Conservation (phyloP, 2,113 vertebrate species). For the Poicephalus gulielmi region DNA sequence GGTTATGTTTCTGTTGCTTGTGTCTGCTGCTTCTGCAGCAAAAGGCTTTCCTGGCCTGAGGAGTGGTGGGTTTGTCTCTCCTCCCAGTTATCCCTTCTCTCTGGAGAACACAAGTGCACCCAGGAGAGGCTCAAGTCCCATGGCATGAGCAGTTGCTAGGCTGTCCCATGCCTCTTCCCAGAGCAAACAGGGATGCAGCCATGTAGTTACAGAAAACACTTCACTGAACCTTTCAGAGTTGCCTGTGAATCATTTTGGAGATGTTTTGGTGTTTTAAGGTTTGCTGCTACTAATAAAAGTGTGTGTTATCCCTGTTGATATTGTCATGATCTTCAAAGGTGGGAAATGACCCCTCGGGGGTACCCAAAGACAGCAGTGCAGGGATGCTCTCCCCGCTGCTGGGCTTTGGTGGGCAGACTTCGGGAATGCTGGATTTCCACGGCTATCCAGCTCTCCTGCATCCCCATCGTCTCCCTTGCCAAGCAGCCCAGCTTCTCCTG, state of each 20-base stretch:
- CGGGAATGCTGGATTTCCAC: background rate
- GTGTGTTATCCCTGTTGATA: accelerated
- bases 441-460: accelerated
- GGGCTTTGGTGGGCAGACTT: background rate
- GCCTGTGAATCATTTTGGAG: background rate
- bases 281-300: constrained; percentile 15
- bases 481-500: background rate
- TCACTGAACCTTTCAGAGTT: background rate
- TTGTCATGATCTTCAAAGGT: background rate
- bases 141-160: accelerated
- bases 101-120: background rate
- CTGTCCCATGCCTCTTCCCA: background rate
- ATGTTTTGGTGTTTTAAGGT: background rate
- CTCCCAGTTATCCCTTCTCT: background rate
- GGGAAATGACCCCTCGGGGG: accelerated
- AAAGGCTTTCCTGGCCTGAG: background rate
- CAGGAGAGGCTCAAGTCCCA: background rate
- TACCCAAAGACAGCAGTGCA: background rate
- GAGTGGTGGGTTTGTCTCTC: background rate
- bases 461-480: background rate
- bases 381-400: background rate
- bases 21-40: background rate
- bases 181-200: background rate
- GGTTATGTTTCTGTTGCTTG: background rate
- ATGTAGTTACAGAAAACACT: accelerated